Evolutionary conservation across 2,888 invertebrate genomes (phyloP).

Genomic region (Thereva unica): DNA sequence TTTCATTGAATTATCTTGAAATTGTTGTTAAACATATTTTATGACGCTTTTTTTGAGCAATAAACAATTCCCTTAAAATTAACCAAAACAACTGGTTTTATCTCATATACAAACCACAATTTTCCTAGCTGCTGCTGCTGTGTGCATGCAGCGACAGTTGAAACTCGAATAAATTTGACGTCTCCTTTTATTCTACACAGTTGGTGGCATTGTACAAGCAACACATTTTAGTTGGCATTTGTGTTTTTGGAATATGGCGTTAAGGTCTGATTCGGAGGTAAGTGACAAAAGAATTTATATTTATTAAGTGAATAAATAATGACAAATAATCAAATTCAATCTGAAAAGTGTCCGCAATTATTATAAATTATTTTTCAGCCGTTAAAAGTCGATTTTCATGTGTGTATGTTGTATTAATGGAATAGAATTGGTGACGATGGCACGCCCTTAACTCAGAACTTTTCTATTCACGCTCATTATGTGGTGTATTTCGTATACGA

Average conservation of each 20-base stretch:
- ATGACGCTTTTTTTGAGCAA: too few relatives aligned
- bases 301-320: constrained; percentile 13
- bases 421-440: constrained; percentile 5
- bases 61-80: too few relatives aligned
- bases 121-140: too few relatives aligned
- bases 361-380: neutral
- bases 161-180: neutral
- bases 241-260: constrained; percentile 54
- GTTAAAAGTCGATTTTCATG: neutral
- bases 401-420: too few relatives aligned
- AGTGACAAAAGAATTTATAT: constrained; percentile 13
- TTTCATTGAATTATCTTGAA: too few relatives aligned
- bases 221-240: constrained; percentile 33
- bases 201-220: constrained; percentile 18
- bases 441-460: constrained; percentile 18
- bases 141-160: too few relatives aligned
- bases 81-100: too few relatives aligned
- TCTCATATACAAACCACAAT: too few relatives aligned
- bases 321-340: constrained; percentile 15
- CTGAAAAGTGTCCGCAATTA: constrained; percentile 10
- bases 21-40: too few relatives aligned
- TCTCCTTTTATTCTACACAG: neutral
- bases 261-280: constrained; percentile 47
- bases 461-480: neutral
- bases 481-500: neutral